Evolutionary conservation across 2,113 vertebrate genomes (phyloP), one percentile per base, ranked within the genome.

Genomic region (Cheirogaleus medius): DNA sequence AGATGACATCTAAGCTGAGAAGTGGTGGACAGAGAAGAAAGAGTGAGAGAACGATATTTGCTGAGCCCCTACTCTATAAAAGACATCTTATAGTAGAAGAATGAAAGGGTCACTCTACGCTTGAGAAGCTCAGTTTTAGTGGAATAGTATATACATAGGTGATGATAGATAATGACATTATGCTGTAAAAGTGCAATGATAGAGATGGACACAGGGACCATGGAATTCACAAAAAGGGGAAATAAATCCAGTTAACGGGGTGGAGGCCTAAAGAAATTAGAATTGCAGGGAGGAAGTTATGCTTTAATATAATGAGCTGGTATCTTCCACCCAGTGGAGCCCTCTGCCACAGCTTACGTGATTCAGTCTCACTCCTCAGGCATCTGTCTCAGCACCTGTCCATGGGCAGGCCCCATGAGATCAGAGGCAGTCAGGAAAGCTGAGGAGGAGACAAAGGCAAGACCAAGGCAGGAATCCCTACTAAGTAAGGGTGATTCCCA

Each of bases 361-460:
- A 18, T 52, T 42, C 49, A 6, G 3, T 37, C 34, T 60, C 11
- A 1, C 18, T 73, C 25, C 52, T 92, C 39, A 0, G 3, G 14
- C 60, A 25, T 1, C 27, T 64, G 13, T 1, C 7, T 9, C 44
- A 52, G 39, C 23, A 0, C 10, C 21, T 52, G 58, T 21, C 76
- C 0, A 0, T 6, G 47, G 47, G 84, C 42, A n/a, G 71, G 6
- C 3, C 11, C 52, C 2, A 0, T 0, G 4, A 34, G 21, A n/a
- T 68, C 42, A 86, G 83, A 93, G 64, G 37, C 21, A 0, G 29
- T 21, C 10, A 14, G 54, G 82, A 60, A 44, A 58, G 74, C 44
- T 25, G 54, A 52, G 8, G n/a, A 29, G 27, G 58, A 25, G 20
- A 8, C 60, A 18, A 21, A 5, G 25, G 34, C 1, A 23, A 23